A percentile compares a stretch with the other conserved stretches of the same genome.
Conservation (phyloP, 2,797 vertebrate genomes). For the Rousettus madagascariensis region DNA sequence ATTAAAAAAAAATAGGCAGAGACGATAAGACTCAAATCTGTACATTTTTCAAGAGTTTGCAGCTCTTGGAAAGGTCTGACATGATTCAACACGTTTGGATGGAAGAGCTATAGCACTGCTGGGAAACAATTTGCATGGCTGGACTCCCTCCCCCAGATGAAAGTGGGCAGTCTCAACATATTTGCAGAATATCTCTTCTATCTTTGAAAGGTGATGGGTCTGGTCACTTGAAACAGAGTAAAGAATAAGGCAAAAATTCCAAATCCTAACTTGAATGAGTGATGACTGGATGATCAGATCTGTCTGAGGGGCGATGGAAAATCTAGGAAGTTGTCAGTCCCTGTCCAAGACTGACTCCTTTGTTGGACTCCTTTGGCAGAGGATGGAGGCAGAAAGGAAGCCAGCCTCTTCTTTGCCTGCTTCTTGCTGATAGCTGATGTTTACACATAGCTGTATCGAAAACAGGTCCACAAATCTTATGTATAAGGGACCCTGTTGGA, state of each 20-base stretch:
- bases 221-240: background rate
- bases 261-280: background rate
- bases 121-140: background rate
- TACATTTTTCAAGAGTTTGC: background rate
- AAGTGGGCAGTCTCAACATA: background rate
- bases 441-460: constrained; percentile 1
- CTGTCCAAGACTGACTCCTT: background rate
- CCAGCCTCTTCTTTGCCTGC: background rate
- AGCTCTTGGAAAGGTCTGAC: background rate
- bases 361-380: constrained; percentile 17
- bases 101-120: background rate
- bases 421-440: constrained; percentile 12
- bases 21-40: background rate
- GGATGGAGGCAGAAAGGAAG: background rate
- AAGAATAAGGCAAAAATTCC: background rate
- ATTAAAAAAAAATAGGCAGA: background rate
- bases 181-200: background rate
- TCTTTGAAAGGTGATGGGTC: background rate
- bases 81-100: background rate
- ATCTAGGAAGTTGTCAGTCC: background rate
- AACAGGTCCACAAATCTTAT: background rate
- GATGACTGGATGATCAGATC: background rate
- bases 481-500: background rate
- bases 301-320: background rate
- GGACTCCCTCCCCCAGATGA: background rate